Conservation (phyloP, 2,888 invertebrate genomes). For the Tigriopus californicus region DNA sequence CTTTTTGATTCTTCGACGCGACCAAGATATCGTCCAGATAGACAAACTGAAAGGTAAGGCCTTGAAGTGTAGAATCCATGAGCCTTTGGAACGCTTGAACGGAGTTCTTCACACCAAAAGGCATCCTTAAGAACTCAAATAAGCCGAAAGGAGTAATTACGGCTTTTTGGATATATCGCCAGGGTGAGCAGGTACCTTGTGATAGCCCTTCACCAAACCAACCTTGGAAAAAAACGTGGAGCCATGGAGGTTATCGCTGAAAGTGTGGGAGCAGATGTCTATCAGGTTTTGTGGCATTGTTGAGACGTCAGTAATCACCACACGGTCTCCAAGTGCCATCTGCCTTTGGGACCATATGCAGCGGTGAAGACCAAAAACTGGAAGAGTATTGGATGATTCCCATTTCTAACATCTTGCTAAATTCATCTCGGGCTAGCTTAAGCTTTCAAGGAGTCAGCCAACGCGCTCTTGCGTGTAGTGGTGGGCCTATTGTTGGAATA, state of each 20-base stretch:
- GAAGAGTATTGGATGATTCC: background rate
- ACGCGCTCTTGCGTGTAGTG: too few species aligned
- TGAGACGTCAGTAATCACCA: constrained; percentile 26
- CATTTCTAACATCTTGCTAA: background rate
- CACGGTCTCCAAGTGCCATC: constrained; percentile 25
- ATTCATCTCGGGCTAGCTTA: background rate
- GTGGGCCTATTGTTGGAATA: too few species aligned
- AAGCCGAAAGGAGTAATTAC: background rate
- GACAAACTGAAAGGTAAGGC: too few species aligned
- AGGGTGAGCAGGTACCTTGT: too few species aligned
- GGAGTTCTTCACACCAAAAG: background rate
- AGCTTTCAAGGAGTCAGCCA: background rate
- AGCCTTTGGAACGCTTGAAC: too few species aligned
- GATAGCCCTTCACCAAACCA: too few species aligned
- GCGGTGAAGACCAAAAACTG: constrained; percentile 21
- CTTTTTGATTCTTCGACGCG: too few species aligned
- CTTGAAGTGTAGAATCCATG: too few species aligned
- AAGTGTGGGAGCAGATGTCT: constrained; percentile 25
- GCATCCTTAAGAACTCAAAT: background rate
- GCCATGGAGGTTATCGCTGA: too few species aligned
- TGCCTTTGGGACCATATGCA: constrained; percentile 24
- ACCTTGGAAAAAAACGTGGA: too few species aligned
- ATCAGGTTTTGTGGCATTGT: constrained; percentile 24
- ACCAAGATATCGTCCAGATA: too few species aligned
- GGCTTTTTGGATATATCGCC: too few species aligned